A percentile compares a stretch with the other conserved stretches of the same genome.
These are phyloP conservation scores for Coccyzus lansbergi DNA, from an alignment of 2,797 vertebrate genomes.

Conservation along the genomic window DNA sequence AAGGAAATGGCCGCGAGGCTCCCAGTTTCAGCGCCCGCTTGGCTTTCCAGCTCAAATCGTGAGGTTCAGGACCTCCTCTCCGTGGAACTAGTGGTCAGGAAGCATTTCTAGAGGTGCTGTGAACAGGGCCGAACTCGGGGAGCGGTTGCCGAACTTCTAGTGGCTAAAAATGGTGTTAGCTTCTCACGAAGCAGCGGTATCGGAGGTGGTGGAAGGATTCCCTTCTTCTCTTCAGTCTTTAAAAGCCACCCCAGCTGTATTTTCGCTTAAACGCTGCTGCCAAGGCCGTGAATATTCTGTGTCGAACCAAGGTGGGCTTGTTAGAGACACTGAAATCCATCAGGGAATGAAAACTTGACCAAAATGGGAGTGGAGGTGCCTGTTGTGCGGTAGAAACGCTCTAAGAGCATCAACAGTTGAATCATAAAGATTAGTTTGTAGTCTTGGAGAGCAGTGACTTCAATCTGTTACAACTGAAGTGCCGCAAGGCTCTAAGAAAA, in stretches of 20 bases:
- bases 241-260: neutral
- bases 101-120: neutral
- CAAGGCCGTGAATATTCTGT: neutral
- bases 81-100: neutral
- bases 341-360: neutral
- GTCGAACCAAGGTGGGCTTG: neutral
- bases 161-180: neutral
- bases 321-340: neutral
- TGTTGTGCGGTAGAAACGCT: neutral
- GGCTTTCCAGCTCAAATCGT: neutral
- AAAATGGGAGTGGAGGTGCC: neutral
- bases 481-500: neutral
- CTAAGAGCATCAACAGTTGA: neutral
- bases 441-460: neutral
- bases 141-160: too few species aligned
- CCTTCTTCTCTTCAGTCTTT: neutral
- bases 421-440: neutral
- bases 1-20: neutral
- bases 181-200: neutral
- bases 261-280: neutral
- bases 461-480: neutral
- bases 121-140: neutral
- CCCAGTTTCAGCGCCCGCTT: neutral
- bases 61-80: neutral
- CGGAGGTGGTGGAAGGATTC: neutral